Evolutionary conservation across 2,888 invertebrate genomes (phyloP), one percentile per base, ranked within the genome.

Genomic region (Dolichopus griseipennis): DNA sequence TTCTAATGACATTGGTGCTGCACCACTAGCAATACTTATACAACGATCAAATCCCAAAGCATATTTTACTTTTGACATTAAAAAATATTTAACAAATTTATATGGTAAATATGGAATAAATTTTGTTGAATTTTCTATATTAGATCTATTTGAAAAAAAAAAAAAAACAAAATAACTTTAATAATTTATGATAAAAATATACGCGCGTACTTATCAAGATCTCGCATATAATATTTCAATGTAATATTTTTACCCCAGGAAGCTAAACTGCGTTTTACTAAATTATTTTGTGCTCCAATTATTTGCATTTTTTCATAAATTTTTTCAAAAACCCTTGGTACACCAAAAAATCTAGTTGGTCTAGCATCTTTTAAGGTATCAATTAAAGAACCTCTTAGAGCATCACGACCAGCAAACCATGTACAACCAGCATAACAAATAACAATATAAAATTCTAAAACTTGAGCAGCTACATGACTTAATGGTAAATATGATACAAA

Each of bases 311-410:
- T 91, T 76, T 96, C 96, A 76, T 91, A 86, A 81, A 96, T 93
- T 81, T 96, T 96, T 81, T 96, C 96, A 90, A 90, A 96, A 6
- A 96, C 94, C 73, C 96, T 85, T 18, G 96, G 96, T 4, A 96
- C 95, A 1, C 90, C 95, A 72, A 96, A 82, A 75, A 96, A 93
- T 70, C 86, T 85, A 8, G 95, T 95, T 1, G 96, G 96, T 71
- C 88, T 85, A 18, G 91, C 91, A 79, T 90, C 88, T 75, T 85
- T 84, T 71, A 94, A 82, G 0, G 92, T 90, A 69, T 90, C 87
- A 2, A 93, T 84, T 69, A 95, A 82, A 68, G 87, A 88, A 67
- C 93, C 94, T 81, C 92, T 95, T 5, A 96, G 82, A 1, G 95
- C 95, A 81, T 95, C 90, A 72, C 91, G 92, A 77, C 93, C 91